Conservation (phyloP, 1,140 invertebrate genomes). For the Hesperophylax magnus region DNA sequence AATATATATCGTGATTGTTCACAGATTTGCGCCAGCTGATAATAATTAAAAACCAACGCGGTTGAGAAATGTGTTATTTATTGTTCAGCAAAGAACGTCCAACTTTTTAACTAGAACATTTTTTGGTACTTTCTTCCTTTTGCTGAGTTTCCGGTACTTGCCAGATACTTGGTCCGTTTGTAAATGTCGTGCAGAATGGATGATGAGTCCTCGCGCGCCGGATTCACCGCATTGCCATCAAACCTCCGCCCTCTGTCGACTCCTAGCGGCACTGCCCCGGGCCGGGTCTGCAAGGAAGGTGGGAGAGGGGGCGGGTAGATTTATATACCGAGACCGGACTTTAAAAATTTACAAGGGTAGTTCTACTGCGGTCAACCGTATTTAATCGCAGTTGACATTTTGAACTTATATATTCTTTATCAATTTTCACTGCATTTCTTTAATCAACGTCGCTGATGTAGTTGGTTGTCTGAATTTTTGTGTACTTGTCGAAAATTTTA, state of each 20-base stretch:
- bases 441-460: too few species aligned
- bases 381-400: slow-evolving; percentile 7
- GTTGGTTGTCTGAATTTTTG: too few species aligned
- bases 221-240: slow-evolving; percentile 17
- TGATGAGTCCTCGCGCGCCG: neutral
- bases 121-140: neutral
- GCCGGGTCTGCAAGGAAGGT: too few species aligned
- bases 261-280: neutral
- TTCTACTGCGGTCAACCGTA: slow-evolving; percentile 5
- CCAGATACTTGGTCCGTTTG: too few species aligned
- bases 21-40: too few species aligned
- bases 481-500: too few species aligned
- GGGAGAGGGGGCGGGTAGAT: slow-evolving; percentile 1
- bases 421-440: too few species aligned
- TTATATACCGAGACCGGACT: slow-evolving; percentile 15
- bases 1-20: too few species aligned
- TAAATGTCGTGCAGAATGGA: slow-evolving; percentile 17
- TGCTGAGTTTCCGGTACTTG: neutral
- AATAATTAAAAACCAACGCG: too few species aligned
- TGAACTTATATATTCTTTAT: neutral
- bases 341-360: slow-evolving; percentile 37
- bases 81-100: too few species aligned
- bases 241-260: neutral
- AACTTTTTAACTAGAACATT: too few species aligned
- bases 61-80: too few species aligned